Evolutionary conservation across 2,113 vertebrate genomes (phyloP), one percentile per base, ranked within the genome.

Genomic region (Suncus etruscus): DNA sequence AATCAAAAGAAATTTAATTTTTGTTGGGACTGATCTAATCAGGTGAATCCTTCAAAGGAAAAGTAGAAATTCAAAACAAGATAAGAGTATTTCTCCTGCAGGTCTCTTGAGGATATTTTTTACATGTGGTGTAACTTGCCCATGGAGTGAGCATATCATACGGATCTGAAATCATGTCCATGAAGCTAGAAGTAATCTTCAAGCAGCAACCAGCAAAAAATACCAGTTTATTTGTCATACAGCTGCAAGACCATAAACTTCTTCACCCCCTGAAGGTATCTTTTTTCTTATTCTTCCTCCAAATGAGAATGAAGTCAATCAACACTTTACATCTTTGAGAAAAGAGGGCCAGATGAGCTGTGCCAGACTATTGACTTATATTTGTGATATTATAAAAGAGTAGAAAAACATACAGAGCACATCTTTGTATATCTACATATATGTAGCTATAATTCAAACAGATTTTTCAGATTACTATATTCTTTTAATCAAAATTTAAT

Each of bases 381-480:
- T 51, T 31, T 85, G 18, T 88, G 68, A 4, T 80, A 4, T 50
- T 86, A 29, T 68, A 50, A 3, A 66, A 0, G 2, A 9, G 12
- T 84, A 80, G 25, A 80, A 87, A 87, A 50, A 63, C 2, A 74
- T 45, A 85, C 25, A 61, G 47, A 74, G 39, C 39, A 39, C 39
- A 39, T 39, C 39, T 39, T 68, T 47, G 29, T 65, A 65, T 72
- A 50, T 77, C 61, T 31, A 39, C 12, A 11, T 12, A 27, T 25
- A 69, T 82, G 70, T 86, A 73, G 66, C 10, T 70, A 9, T 63
- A 18, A 79, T 74, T 76, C 76, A 70, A 76, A 70, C 47, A 90
- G 75, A 69, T 20, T 22, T 89, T 82, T 89, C 74, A 87, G 31
- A 47, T 77, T 11, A 78, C 69, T 25, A 86, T 3, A 89, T 0